Conservation (phyloP, 1,140 invertebrate species). For the Temnothorax longispinosus region DNA sequence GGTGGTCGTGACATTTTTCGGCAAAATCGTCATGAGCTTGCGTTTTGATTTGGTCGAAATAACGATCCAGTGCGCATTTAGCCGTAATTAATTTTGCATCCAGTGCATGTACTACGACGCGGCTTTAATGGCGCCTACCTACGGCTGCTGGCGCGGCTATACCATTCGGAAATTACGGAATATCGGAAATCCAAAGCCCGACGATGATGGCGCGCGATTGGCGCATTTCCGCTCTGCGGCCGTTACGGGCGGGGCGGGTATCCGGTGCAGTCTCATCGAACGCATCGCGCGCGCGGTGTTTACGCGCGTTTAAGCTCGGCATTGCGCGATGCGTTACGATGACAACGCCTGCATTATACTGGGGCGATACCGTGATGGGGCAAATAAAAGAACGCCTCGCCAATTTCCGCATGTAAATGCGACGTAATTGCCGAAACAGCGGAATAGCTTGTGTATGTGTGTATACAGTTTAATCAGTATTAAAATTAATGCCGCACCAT, state of each 20-base stretch:
- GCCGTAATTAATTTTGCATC: conserved; percentile 71
- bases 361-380: neutral
- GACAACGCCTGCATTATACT: conserved; percentile 49
- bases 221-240: conserved; percentile 70
- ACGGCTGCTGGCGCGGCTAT: conserved; percentile 33
- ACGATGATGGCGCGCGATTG: conserved; percentile 72
- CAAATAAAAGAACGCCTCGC: conserved; percentile 54
- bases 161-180: conserved; percentile 69
- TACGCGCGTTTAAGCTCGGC: conserved; percentile 33
- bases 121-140: conserved; percentile 63
- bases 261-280: conserved; percentile 32
- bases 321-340: conserved; percentile 56
- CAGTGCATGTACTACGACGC: conserved; percentile 31
- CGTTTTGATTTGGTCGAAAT: conserved; percentile 45
- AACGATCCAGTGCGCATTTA: conserved; percentile 60
- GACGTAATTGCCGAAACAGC: conserved; percentile 57
- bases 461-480: conserved; percentile 37
- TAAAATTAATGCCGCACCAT: conserved; percentile 58
- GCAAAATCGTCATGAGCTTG: neutral
- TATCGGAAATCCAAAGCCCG: conserved; percentile 72
- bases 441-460: neutral
- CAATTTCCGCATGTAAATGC: conserved; percentile 61
- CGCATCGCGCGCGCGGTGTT: conserved; percentile 16
- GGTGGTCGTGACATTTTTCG: conserved; percentile 15
- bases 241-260: neutral